Evolutionary conservation across 2,113 vertebrate genomes (phyloP), one percentile per base, ranked within the genome.

Genomic region (Motacilla tschutschensis): DNA sequence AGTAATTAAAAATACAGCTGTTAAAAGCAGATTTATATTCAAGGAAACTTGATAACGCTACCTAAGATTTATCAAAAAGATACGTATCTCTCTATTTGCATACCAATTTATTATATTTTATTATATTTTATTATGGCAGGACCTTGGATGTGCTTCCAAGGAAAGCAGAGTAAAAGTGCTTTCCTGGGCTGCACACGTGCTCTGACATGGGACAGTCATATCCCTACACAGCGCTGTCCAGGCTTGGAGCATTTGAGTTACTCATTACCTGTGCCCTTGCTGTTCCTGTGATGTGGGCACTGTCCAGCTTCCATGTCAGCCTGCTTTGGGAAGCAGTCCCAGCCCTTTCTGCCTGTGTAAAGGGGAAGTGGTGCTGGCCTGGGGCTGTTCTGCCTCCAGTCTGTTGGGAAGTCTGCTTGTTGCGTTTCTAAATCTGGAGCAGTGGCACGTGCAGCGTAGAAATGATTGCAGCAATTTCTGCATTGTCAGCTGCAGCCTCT

Each of bases 81-180:
- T 33, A 8, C 0, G 0, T 43, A 15, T 36, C 8, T 77, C 7
- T 67, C 16, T 59, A 5, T 51, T 41, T 81, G 71, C 10, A 5
- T 75, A 5, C 4, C 5, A 7, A 0, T 66, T 50, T 48, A 33
- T 33, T 33, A 33, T 33, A 33, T 33, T 33, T 33, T 33, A 33
- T 33, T 33, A 33, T 33, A 33, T 33, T 8, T 47, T n/a, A 31
- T 9, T 33, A 2, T 58, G 75, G 29, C 9, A 54, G 50, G 35
- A 41, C 17, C 15, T 60, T 17, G 40, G 53, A 14, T 77, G 6
- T 74, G 11, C 26, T 57, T 69, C 12, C 19, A 31, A 12, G 51
- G 47, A 53, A 48, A 25, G 19, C 51, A 58, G 43, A 14, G 17
- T 31, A 19, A 21, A 41, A 33, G 6, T 55, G 4, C 4, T 51